Evolutionary conservation across 2,888 invertebrate genomes (phyloP), one percentile per base, ranked within the genome.

Genomic region (Electrophaes corylata): DNA sequence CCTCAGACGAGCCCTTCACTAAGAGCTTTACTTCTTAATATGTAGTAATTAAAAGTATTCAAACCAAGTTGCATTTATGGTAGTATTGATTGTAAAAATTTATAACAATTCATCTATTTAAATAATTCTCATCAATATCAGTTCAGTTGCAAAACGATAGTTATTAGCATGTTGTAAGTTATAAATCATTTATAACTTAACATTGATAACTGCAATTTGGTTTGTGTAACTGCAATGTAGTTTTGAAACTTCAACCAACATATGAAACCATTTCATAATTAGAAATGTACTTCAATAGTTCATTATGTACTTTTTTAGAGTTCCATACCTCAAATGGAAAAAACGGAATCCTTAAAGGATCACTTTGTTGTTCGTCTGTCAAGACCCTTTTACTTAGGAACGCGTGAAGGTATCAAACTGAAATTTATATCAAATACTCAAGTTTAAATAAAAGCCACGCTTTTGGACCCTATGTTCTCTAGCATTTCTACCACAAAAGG

Each of bases 171-270:
- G 44, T 44, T 31, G 26, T 31, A 51, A 33, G 51, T 46, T 46
- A 47, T 20, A 57, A 57, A 54, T 39, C 31, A 45, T 49, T 64
- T 55, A 57, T 51, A 56, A 56, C 44, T 37, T 18, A 48, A 46
- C 60, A 23, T 45, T 53, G 53, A 58, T 58, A 58, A 61, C 60
- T 51, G 44, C 53, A 43, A 53, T 63, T 10, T 50, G 33, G 43
- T 23, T 16, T 26, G 41, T 53, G 44, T 48, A 35, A 48, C 48
- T 40, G 53, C 40, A 40, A 46, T 47, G 35, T 41, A 14, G 61
- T 58, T 64, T 56, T 45, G 58, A 45, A 61, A 59, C 33, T 23
- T 14, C 16, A 44, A 43, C 31, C 47, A n/a, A 44, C 37, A 10
- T 35, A 37, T 26, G 1, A 16, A 40, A 41, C 16, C 26, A 0